A percentile compares a stretch with the other conserved stretches of the same genome.
Conservation (phyloP, 1,140 invertebrate genomes). For the Drosophila tsacasi region DNA sequence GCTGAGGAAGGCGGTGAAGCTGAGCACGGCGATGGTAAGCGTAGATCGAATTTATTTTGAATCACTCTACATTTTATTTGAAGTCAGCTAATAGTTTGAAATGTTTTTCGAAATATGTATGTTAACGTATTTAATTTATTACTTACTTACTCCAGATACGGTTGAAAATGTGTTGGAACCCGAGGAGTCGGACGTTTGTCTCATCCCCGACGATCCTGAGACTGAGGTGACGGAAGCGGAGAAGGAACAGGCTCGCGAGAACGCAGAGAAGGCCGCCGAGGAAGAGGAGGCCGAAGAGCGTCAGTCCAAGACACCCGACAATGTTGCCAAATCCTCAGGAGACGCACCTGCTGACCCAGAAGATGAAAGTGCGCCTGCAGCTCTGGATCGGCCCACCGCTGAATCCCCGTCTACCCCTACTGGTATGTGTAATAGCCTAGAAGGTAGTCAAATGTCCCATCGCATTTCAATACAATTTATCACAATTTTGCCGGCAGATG, state of each 20-base stretch:
- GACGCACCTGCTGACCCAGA: conserved; percentile 32
- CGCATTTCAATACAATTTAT: conserved; percentile 27
- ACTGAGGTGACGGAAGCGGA: conserved; percentile 88
- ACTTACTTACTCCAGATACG: conserved; percentile 44
- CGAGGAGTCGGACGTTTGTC: conserved; percentile 81
- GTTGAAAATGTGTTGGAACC: conserved; percentile 82
- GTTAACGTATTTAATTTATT: not conserved
- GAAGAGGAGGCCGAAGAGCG: conserved; percentile 65
- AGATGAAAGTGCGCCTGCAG: not conserved
- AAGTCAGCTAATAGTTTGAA: not conserved
- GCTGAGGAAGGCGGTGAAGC: conserved; percentile 53
- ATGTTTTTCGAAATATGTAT: not conserved
- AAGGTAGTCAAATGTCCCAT: conserved; percentile 1
- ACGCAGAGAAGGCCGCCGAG: conserved; percentile 85
- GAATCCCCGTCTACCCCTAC: conserved; percentile 24
- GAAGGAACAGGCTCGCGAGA: conserved; percentile 87
- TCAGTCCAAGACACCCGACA: conserved; percentile 46
- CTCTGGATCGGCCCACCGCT: conserved; percentile 15
- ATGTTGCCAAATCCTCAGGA: conserved; percentile 4
- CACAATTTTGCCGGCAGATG: conserved; percentile 54
- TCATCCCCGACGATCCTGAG: conserved; percentile 86
- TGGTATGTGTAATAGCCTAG: conserved; percentile 39
- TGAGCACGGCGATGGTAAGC: conserved; percentile 73
- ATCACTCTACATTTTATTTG: not conserved
- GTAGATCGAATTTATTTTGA: not conserved